phyloP scores from a whole-genome alignment of 2,888 invertebrate genomes.

The Cryptus viduatorius region DNA sequence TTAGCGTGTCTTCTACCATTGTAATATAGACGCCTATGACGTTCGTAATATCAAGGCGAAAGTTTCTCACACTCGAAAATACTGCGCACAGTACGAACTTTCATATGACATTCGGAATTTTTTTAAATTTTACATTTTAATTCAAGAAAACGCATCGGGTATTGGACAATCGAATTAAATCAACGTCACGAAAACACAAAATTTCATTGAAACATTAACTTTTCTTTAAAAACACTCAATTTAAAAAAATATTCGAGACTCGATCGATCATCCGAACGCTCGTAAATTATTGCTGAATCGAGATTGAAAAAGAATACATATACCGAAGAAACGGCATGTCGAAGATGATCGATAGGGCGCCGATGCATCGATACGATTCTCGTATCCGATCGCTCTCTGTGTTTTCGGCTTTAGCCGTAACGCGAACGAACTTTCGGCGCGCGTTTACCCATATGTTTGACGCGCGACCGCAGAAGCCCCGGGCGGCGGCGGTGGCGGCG shows the following conservation, averaged over 20 bases:
- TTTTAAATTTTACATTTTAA: not conserved
- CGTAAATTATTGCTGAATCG: too few species aligned
- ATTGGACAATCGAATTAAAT: too few species aligned
- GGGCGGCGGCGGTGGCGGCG: conserved; percentile 25
- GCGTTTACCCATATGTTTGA: conserved; percentile 70
- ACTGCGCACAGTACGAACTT: not conserved
- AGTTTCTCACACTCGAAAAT: conserved; percentile 41
- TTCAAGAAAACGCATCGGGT: not conserved
- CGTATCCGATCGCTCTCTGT: not conserved
- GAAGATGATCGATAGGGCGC: too few species aligned
- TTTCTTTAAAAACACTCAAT: too few species aligned
- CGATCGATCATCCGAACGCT: too few species aligned
- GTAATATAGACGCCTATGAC: conserved; percentile 15
- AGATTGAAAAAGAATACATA: too few species aligned
- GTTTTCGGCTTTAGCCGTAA: conserved; percentile 9
- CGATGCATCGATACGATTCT: not conserved
- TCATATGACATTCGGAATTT: not conserved
- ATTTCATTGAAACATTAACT: too few species aligned
- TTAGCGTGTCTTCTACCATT: conserved; percentile 15
- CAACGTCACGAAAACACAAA: too few species aligned
- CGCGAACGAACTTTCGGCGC: conserved; percentile 2
- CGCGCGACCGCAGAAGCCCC: conserved; percentile 69
- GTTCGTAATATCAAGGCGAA: not conserved
- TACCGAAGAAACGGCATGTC: too few species aligned
- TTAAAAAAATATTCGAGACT: too few species aligned